Evolutionary conservation across 2,888 invertebrate species (phyloP).

Genomic region (Orthosia gothica): DNA sequence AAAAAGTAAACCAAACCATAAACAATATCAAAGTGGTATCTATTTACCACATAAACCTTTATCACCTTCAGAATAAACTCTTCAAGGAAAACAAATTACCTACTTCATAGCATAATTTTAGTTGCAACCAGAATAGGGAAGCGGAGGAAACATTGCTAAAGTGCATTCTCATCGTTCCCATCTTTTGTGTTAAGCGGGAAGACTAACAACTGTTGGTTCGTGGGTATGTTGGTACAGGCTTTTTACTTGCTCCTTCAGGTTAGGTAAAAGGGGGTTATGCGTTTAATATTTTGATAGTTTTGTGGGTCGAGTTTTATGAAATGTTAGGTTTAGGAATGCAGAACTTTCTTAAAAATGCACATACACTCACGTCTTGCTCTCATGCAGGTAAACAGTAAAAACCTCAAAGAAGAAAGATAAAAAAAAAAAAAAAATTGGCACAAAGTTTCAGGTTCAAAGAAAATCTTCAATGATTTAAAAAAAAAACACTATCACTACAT

Average conservation of each 20-base stretch:
- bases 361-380: too few relatives aligned
- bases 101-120: constrained; percentile 18
- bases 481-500: too few relatives aligned
- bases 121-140: constrained; percentile 62
- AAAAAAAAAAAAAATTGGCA: too few relatives aligned
- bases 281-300: constrained; percentile 18
- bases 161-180: constrained; percentile 72
- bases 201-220: constrained; percentile 68
- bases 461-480: too few relatives aligned
- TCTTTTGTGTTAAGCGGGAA: constrained; percentile 71
- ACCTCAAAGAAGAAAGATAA: too few relatives aligned
- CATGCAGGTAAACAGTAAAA: too few relatives aligned
- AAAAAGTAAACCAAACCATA: background rate
- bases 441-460: too few relatives aligned
- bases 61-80: constrained; percentile 31
- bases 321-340: background rate
- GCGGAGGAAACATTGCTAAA: constrained; percentile 69
- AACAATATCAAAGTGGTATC: background rate
- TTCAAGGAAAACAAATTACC: constrained; percentile 41
- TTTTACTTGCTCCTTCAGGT: constrained; percentile 43
- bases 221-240: constrained; percentile 52
- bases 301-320: background rate
- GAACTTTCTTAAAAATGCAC: too few relatives aligned
- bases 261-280: constrained; percentile 23
- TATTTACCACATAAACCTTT: background rate